phyloP scores from a whole-genome alignment of 2,888 invertebrate genomes.

The Amphipoea oculea region DNA sequence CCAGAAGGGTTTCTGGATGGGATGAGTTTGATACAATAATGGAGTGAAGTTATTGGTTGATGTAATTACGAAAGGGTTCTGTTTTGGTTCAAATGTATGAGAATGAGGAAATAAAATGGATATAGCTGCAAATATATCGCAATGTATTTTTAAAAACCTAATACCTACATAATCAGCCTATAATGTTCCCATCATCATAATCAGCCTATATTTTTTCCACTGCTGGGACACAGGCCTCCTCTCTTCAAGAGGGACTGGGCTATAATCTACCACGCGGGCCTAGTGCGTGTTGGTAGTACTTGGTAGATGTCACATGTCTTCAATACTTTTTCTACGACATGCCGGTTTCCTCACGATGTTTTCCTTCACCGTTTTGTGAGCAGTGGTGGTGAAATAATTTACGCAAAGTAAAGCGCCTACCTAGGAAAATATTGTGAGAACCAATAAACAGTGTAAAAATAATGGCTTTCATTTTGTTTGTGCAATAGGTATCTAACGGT shows the following conservation, averaged over 20 bases:
- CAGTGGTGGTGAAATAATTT: background rate
- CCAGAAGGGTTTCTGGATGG: background rate
- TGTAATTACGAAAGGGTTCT: background rate
- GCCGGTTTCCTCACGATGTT: background rate
- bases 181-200: background rate
- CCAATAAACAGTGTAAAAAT: constrained; percentile 2
- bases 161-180: background rate
- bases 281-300: background rate
- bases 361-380: background rate
- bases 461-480: constrained; percentile 24
- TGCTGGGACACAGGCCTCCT: background rate
- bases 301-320: background rate
- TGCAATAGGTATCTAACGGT: constrained; percentile 7
- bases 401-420: background rate
- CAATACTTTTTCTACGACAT: background rate
- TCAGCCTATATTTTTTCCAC: background rate
- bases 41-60: background rate
- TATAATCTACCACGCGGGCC: background rate
- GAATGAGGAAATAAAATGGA: too few relatives aligned
- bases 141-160: background rate
- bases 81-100: background rate
- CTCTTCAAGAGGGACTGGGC: background rate
- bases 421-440: background rate
- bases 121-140: background rate
- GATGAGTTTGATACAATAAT: background rate